Evolutionary conservation across 2,888 invertebrate species (phyloP).

Genomic region (Drosophila melanosoma): DNA sequence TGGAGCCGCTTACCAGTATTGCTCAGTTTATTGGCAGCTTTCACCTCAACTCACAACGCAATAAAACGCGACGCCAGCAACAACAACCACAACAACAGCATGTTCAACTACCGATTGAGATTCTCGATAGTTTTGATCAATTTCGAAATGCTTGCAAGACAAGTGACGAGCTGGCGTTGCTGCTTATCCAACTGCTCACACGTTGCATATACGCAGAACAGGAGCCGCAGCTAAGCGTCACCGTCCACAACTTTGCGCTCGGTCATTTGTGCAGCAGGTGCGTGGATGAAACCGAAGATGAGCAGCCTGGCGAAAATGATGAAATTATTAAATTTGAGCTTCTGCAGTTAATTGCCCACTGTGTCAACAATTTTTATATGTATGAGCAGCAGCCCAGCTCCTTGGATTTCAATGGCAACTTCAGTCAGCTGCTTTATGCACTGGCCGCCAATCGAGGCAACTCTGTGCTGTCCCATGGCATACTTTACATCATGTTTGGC

Average conservation of each 20-base stretch:
- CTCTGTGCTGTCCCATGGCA: conserved; percentile 67
- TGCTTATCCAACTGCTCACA: conserved; percentile 81
- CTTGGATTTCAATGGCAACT: conserved; percentile 77
- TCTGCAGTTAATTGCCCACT: conserved; percentile 77
- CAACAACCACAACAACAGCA: conserved; percentile 28
- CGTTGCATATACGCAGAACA: conserved; percentile 82
- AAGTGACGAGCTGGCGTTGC: conserved; percentile 82
- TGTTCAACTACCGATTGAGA: conserved; percentile 4
- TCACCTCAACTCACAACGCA: conserved; percentile 70
- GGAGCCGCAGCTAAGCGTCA: conserved; percentile 74
- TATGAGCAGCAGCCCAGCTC: conserved; percentile 68
- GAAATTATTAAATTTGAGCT: conserved; percentile 81
- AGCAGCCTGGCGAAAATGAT: conserved; percentile 58
- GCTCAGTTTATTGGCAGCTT: conserved; percentile 76
- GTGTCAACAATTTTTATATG: conserved; percentile 82
- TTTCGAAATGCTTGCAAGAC: conserved; percentile 68
- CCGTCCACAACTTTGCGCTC: conserved; percentile 82
- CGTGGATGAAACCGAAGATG: conserved; percentile 30
- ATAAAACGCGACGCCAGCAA: conserved; percentile 46
- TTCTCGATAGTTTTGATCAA: conserved; percentile 45
- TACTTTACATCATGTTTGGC: conserved; percentile 82
- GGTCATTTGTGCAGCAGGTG: conserved; percentile 71
- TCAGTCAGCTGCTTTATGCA: conserved; percentile 69
- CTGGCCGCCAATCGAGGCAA: conserved; percentile 66
- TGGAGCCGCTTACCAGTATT: conserved; percentile 61